These are phyloP conservation scores for Ctenopoma multispine DNA, from an alignment of 2,797 vertebrate genomes.

Conservation along the genomic window DNA sequence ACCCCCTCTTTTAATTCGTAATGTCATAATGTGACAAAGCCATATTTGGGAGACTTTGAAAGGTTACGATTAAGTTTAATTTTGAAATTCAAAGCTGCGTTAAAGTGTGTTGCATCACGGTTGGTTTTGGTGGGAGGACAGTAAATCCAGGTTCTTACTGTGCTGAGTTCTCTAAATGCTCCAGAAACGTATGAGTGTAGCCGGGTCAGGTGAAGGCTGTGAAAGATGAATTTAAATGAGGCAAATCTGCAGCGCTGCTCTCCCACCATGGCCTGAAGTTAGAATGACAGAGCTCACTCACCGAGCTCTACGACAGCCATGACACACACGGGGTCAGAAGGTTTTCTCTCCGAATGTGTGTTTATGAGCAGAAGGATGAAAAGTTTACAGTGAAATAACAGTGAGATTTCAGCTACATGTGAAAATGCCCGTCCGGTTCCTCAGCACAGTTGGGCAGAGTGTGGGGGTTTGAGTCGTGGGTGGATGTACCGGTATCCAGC, in stretches of 20 bases:
- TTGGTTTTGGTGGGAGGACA: not conserved
- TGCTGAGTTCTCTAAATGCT: not conserved
- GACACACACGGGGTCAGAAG: conserved; percentile 33
- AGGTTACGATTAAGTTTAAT: too few relatives aligned
- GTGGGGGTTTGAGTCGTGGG: conserved; percentile 77
- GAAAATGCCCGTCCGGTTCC: conserved; percentile 29
- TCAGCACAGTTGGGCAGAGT: conserved; percentile 22
- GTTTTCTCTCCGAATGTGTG: conserved; percentile 18
- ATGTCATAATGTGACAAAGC: too few relatives aligned
- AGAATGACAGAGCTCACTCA: conserved; percentile 27
- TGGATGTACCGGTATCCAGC: conserved; percentile 59
- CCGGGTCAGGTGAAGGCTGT: not conserved
- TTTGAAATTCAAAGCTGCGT: too few relatives aligned
- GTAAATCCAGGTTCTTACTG: not conserved
- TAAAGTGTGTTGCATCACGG: too few relatives aligned
- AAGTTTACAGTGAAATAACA: conserved; percentile 25
- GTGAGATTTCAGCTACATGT: conserved; percentile 11
- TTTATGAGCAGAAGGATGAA: conserved; percentile 38
- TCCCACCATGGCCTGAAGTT: conserved; percentile 51
- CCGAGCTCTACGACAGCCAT: not conserved
- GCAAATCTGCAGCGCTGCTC: conserved; percentile 10
- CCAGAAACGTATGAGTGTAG: not conserved
- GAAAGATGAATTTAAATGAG: conserved; percentile 37
- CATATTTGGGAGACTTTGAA: too few relatives aligned
- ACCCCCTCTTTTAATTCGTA: too few relatives aligned